Evolutionary conservation across 2,888 invertebrate species (phyloP), one percentile per base, ranked within the genome.

Genomic region (Macrophya alboannulata): DNA sequence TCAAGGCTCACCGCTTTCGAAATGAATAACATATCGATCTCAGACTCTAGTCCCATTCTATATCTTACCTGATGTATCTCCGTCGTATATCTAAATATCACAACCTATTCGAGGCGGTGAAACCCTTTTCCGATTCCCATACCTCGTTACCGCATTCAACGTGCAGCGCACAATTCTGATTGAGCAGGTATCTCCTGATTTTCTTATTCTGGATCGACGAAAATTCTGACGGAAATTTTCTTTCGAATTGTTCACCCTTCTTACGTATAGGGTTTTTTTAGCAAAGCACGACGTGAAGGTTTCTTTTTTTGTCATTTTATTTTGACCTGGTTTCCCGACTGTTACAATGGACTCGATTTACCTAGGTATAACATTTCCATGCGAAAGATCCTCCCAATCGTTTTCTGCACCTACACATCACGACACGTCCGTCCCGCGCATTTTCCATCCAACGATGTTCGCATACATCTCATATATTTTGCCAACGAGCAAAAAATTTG

Each of bases 401-500:
- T 81, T 59, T 62, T 17, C 31, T 31, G 31, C 81, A 59, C 81
- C 40, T 62, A n/a, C 81, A 62, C 51, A 43, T 55, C 55, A 55
- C n/a, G 55, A 55, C 62, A 81, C 59, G 9, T 51, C 81, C 31
- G 6, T 76, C 81, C 6, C 43, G 43, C 1, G 43, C 40, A 43
- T 62, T 81, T 55, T 17, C 48, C 15, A 31, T 40, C 40, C 8
- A 43, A 43, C 62, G 43, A 62, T 43, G 43, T 65, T 81, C 81
- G 65, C 68, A 68, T 83, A 83, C 48, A 83, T 68, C 65, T 83
- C 43, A 37, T 68, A 83, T 68, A 68, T 77, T 77, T 48, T 65
- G 31, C 48, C 48, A 83, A 83, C 83, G 83, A 83, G 68, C 83
- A 83, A 83, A 83, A 83, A 83, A 83, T 83, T 65, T 48, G 83